These are phyloP conservation scores for Pristionchus fissidentatus DNA, from an alignment of 2,888 invertebrate genomes.

Conservation along the genomic window DNA sequence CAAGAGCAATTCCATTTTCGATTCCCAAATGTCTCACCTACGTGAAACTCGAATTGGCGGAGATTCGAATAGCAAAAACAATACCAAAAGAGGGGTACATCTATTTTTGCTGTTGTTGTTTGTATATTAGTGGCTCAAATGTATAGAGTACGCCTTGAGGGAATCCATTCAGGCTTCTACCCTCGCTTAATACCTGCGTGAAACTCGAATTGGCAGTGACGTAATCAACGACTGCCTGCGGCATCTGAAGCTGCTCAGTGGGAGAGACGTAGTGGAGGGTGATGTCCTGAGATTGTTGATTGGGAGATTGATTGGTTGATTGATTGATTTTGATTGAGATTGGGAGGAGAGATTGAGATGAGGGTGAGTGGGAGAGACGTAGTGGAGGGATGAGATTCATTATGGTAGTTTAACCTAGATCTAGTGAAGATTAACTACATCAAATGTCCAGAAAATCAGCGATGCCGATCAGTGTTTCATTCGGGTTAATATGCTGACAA, in stretches of 20 bases:
- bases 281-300: constrained; percentile 78
- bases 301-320: neutral
- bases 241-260: constrained; percentile 87
- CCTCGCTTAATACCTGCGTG: constrained; percentile 82
- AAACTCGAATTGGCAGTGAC: constrained; percentile 85
- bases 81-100: too few species aligned
- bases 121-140: too few species aligned
- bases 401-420: too few species aligned
- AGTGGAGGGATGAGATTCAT: too few species aligned
- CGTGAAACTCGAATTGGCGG: constrained; percentile 83
- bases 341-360: too few species aligned
- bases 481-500: too few species aligned
- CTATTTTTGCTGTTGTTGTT: too few species aligned
- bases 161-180: neutral
- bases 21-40: too few species aligned
- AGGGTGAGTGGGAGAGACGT: too few species aligned
- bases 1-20: too few species aligned
- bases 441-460: neutral
- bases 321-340: neutral
- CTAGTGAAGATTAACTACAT: neutral
- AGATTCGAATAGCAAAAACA: constrained; percentile 78
- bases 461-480: too few species aligned
- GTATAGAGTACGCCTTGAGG: too few species aligned
- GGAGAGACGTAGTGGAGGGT: constrained; percentile 93
- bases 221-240: constrained; percentile 86